Evolutionary conservation across 2,113 vertebrate species (phyloP).

Genomic region (Ictalurus furcatus): DNA sequence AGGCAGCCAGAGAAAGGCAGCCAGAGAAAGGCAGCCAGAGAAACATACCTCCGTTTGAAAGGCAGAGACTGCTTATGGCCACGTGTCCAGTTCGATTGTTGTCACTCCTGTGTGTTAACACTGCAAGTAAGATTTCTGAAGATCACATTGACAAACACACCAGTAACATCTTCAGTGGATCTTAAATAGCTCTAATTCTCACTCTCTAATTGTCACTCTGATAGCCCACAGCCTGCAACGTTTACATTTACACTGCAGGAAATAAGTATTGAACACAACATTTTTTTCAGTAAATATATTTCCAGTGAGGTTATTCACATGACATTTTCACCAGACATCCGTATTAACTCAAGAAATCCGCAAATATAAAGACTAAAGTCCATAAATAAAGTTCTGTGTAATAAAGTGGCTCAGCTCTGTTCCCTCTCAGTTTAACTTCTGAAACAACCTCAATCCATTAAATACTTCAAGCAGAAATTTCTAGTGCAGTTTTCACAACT

Average conservation of each 20-base stretch:
- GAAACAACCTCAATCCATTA: background rate
- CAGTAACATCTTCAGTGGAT: background rate
- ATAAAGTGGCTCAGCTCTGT: background rate
- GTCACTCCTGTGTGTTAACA: conserved; percentile 77
- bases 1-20: too few relatives aligned
- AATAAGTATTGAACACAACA: too few relatives aligned
- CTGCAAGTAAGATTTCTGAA: background rate
- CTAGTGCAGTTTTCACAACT: background rate
- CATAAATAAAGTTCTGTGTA: too few relatives aligned
- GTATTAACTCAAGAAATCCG: too few relatives aligned
- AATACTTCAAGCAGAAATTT: background rate
- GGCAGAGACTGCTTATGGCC: conserved; percentile 89
- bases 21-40: too few relatives aligned
- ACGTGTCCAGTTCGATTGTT: conserved; percentile 85
- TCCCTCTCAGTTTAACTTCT: background rate
- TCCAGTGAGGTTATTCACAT: too few relatives aligned
- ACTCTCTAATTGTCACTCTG: background rate
- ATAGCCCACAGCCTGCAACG: background rate
- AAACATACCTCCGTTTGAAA: conserved; percentile 90
- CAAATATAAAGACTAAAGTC: too few relatives aligned
- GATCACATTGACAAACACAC: conserved; percentile 15
- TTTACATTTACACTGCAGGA: background rate
- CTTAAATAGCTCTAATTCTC: background rate
- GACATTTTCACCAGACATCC: too few relatives aligned
- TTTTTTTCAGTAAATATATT: too few relatives aligned